phyloP scores from a whole-genome alignment of 2,797 vertebrate genomes.

The Chanos chanos region DNA sequence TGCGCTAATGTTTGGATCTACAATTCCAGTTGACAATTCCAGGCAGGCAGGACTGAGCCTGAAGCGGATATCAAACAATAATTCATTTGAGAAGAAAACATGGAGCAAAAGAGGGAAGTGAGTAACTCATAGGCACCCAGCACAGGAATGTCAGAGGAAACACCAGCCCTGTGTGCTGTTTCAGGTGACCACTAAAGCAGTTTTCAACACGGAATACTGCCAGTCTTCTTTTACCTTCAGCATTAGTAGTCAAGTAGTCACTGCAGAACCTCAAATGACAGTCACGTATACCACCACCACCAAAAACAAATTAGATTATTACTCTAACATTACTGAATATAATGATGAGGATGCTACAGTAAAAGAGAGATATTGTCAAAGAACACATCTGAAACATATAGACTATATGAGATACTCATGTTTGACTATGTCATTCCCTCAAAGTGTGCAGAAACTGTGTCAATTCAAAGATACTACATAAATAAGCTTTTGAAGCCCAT shows the following conservation, averaged over 20 bases:
- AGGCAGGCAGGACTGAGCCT: constrained; percentile 3
- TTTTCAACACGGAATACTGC: not conserved
- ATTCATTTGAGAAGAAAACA: constrained; percentile 36
- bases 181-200: not conserved
- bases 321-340: not conserved
- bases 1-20: constrained; percentile 41
- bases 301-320: too few species aligned
- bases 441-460: too few species aligned
- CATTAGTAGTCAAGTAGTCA: too few species aligned
- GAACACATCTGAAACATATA: not conserved
- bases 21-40: constrained; percentile 1
- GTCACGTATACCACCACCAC: not conserved
- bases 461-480: too few species aligned
- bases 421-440: too few species aligned
- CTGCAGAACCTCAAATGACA: too few species aligned
- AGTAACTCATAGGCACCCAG: constrained; percentile 14
- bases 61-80: constrained; percentile 31
- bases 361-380: not conserved
- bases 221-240: too few species aligned
- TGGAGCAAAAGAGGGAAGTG: constrained; percentile 13
- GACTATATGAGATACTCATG: too few species aligned
- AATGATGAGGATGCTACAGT: too few species aligned
- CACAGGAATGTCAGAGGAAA: constrained; percentile 11
- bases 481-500: constrained; percentile 23
- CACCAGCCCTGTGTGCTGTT: not conserved